Percentiles rank a stretch among this genome's conserved stretches.
phyloP scores from a whole-genome alignment of 2,113 vertebrate species.

The Boulengeromyrus knoepffleri region DNA sequence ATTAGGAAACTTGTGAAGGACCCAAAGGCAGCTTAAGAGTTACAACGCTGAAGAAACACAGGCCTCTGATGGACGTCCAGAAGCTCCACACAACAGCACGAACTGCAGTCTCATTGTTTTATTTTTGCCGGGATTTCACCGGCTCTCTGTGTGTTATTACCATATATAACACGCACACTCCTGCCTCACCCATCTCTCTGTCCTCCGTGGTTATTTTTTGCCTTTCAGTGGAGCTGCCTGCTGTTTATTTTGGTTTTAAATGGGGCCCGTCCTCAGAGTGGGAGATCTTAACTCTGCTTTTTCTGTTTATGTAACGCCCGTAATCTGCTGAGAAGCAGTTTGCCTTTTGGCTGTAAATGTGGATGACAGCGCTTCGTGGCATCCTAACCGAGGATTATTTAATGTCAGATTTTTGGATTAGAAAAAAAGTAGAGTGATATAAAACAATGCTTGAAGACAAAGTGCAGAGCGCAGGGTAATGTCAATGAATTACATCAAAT shows the following conservation, averaged over 20 bases:
- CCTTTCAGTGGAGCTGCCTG: neutral
- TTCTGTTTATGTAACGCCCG: slow-evolving; percentile 1
- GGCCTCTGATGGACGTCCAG: neutral
- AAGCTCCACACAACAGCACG: neutral
- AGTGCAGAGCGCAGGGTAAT: neutral
- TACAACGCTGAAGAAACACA: neutral
- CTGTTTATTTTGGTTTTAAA: slow-evolving; percentile 6
- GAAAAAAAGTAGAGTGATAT: slow-evolving; percentile 7
- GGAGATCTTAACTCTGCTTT: slow-evolving; percentile 6
- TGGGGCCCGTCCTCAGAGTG: neutral
- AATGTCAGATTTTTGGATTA: slow-evolving; percentile 1
- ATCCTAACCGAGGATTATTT: slow-evolving; percentile 13
- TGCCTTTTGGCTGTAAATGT: neutral
- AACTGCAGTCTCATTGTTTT: neutral
- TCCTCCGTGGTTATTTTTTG: neutral
- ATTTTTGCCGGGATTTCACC: neutral
- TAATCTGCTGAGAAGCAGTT: slow-evolving; percentile 5
- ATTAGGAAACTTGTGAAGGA: neutral
- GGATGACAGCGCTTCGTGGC: neutral
- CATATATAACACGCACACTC: neutral
- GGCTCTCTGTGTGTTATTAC: neutral
- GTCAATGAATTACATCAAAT: neutral
- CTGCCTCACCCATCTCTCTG: neutral
- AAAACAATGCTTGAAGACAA: neutral
- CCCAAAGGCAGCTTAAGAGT: neutral